Evolutionary conservation across 2,888 invertebrate species (phyloP), one percentile per base, ranked within the genome.

Genomic region (Heliconius aoede): DNA sequence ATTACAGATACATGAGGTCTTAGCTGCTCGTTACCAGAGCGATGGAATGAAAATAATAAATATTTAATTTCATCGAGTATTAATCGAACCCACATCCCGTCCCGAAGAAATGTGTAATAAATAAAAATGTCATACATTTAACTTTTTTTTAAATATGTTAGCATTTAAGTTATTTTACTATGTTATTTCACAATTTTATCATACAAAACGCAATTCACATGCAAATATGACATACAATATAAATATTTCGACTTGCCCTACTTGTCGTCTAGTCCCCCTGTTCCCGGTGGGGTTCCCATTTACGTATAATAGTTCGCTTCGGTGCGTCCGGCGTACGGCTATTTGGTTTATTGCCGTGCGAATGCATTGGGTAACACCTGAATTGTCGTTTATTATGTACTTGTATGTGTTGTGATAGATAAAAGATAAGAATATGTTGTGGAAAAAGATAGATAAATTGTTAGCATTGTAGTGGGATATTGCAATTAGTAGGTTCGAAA

Each of bases 261-360:
- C 60, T 60, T 36, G 58, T 21, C 60, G 21, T 36, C 32, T 40
- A 55, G 69, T 69, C 69, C 69, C 69, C 69, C 69, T 55, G 55
- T 69, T 60, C 72, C 78, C 78, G 83, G 84, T 86, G 89, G 90
- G 89, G 84, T 84, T 89, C 91, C 92, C 91, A 91, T 91, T 92
- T 91, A 89, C 88, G 89, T 86, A 85, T 91, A 92, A 91, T 91
- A 86, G 91, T 87, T 88, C 86, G 90, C 86, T 89, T 86, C 86
- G 85, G 69, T 74, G 80, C 83, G 86, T 83, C 82, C 82, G 92
- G 89, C 91, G 91, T 89, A 89, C 91, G 86, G 86, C 81, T 80
- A 82, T 86, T 87, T 84, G 86, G 84, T 81, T 88, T 86, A 92
- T 92, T 92, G 87, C 82, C 92, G 92, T 91, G 90, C 83, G 91